Base-by-base conservation (phyloP, 2,797 vertebrate species). In the Crenichthys baileyi region DNA sequence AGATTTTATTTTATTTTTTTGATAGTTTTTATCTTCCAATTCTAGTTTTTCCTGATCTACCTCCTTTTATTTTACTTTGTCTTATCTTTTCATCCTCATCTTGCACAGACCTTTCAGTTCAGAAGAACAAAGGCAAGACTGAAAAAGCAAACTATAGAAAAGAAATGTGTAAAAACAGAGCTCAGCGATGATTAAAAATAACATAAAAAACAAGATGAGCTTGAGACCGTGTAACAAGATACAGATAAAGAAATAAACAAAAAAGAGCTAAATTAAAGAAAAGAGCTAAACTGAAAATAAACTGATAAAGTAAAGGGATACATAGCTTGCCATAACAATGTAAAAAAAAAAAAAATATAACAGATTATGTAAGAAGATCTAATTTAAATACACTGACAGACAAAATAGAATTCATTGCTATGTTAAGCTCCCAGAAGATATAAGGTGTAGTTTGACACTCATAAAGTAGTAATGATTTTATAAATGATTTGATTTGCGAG, bases 61-160 rank as follows among this genome's bases (percentile, higher is more conserved):
- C 67, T 70, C 67, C 22, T 68, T 44, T 68, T 70, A 39, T 22
- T 39, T 39, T 12, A 41, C 36, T 7, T 53, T 67, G 20, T 67
- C 20, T 67, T 41, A 70, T 70, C 67, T 70, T 70, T 70, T 9
- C 22, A n/a, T 70, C 46, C 22, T 70, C 22, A 46, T n/a, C n/a
- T 46, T 22, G 46, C 6, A 15, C 39, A 70, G n/a, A 70, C 24
- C 41, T 46, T n/a, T 5, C 65, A 24, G 31, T 67, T 68, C 65
- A 68, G 39, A n/a, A n/a, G 22, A 70, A 70, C 5, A n/a, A 70
- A 70, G 4, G 67, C 3, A 18, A 22, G 39, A 22, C 36, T 36
- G 61, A 36, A 36, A 36, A 67, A 39, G 12, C 36, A 67, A 67
- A 13, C 36, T 12, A 22, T 67, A 41, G 36, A 67, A 41, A 46